Percentiles rank a stretch among this genome's conserved stretches.
Evolutionary conservation across 2,797 vertebrate genomes (phyloP).

Genomic region (Tenualosa thibaudeaui): DNA sequence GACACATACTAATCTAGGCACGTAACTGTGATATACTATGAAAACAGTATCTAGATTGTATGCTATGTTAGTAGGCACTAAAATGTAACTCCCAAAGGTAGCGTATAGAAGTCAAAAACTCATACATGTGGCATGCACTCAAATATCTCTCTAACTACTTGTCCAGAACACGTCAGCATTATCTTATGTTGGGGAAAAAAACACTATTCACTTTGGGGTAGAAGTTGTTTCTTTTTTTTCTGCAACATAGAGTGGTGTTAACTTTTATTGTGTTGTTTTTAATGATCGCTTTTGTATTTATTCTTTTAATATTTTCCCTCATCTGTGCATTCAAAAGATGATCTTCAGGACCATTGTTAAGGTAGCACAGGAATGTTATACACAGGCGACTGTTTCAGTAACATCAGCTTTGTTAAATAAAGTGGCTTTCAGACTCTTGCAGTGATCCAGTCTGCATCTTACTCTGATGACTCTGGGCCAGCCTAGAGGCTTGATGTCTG

Average conservation of each 20-base stretch:
- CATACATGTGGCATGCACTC: background rate
- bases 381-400: background rate
- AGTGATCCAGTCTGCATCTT: background rate
- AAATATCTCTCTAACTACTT: background rate
- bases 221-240: background rate
- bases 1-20: background rate
- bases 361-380: background rate
- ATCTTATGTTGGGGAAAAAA: background rate
- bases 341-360: constrained; percentile 1
- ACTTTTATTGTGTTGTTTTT: background rate
- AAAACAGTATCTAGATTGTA: constrained; percentile 15
- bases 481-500: background rate
- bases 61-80: background rate
- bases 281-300: constrained; percentile 8
- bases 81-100: background rate
- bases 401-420: constrained; percentile 10
- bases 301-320: constrained; percentile 13
- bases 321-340: background rate
- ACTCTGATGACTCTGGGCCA: background rate
- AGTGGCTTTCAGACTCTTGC: constrained; percentile 22
- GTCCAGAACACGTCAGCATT: background rate
- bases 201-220: background rate
- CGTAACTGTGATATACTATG: constrained; percentile 1
- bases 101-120: background rate
- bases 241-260: background rate